Percentiles rank a stretch among this genome's conserved stretches.
Evolutionary conservation across 2,888 invertebrate genomes (phyloP).

Genomic region (Hyalella azteca): DNA sequence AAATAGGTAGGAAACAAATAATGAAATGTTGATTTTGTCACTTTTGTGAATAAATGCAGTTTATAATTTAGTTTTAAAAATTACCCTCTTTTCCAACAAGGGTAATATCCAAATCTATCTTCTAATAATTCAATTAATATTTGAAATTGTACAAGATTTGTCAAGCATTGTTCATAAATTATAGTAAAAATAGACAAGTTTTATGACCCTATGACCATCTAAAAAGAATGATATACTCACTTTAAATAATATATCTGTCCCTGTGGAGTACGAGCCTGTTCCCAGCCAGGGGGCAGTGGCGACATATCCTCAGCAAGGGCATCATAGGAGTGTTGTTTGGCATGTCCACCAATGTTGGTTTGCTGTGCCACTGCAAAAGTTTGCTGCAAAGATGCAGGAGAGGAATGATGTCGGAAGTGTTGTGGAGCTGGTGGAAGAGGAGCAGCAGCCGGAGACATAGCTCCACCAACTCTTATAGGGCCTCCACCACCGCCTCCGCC

Average conservation of each 20-base stretch:
- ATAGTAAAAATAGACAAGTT: no score
- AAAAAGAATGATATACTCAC: no score
- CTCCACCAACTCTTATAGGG: slow-evolving; percentile 59
- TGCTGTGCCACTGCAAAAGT: slow-evolving; percentile 77
- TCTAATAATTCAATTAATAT: no score
- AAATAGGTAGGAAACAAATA: no score
- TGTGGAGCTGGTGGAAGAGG: slow-evolving; percentile 65
- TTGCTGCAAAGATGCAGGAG: slow-evolving; percentile 93
- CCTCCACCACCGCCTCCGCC: slow-evolving; percentile 63
- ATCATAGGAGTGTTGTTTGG: slow-evolving; percentile 62
- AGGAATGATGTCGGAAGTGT: slow-evolving; percentile 93
- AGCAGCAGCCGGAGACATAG: slow-evolving; percentile 63
- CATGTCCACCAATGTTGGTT: slow-evolving; percentile 67
- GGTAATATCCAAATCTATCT: no score
- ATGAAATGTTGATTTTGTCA: no score
- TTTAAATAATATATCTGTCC: slow-evolving; percentile 90
- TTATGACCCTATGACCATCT: no score
- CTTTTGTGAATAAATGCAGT: no score
- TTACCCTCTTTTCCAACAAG: no score
- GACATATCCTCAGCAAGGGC: slow-evolving; percentile 70
- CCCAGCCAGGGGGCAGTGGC: slow-evolving; percentile 85
- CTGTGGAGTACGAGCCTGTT: slow-evolving; percentile 82
- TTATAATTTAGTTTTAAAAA: no score
- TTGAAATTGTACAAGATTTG: no score
- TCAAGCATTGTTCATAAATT: no score